Evolutionary conservation across 2,797 vertebrate species (phyloP).

Genomic region (Octomys mimax): DNA sequence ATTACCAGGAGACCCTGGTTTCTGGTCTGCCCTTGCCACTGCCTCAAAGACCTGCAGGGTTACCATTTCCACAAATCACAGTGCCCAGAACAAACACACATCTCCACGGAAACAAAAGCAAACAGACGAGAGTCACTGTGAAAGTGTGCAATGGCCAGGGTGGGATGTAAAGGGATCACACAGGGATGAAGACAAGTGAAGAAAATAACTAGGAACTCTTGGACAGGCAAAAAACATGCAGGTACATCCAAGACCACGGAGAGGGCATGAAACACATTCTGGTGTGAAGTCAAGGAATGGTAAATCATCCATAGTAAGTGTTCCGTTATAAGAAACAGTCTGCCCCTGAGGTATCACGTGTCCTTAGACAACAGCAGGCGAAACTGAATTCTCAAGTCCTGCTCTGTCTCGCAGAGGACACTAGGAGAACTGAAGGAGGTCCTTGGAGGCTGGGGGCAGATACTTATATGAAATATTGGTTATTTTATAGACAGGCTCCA

Average conservation of each 20-base stretch:
- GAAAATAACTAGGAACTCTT: slow-evolving; percentile 36
- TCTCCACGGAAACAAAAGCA: background rate
- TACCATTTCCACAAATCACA: slow-evolving; percentile 29
- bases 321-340: background rate
- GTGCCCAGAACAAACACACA: slow-evolving; percentile 13
- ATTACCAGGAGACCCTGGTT: background rate
- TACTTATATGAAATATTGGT: background rate
- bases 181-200: background rate
- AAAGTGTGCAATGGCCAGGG: slow-evolving; percentile 53
- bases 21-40: background rate
- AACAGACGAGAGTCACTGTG: slow-evolving; percentile 29
- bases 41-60: background rate
- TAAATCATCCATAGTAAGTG: background rate
- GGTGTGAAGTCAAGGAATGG: slow-evolving; percentile 78
- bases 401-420: slow-evolving; percentile 52
- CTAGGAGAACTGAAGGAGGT: slow-evolving; percentile 21
- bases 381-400: slow-evolving; percentile 26
- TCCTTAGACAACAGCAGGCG: background rate
- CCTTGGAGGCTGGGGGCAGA: slow-evolving; percentile 17
- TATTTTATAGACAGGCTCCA: background rate
- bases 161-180: background rate
- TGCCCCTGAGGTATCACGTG: slow-evolving; percentile 7
- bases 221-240: slow-evolving; percentile 70
- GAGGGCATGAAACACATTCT: slow-evolving; percentile 61
- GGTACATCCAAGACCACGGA: slow-evolving; percentile 53